Percentiles rank a stretch among this genome's conserved stretches.
Evolutionary conservation across 2,113 vertebrate genomes (phyloP).

Genomic region (Xyliphius kryptos): DNA sequence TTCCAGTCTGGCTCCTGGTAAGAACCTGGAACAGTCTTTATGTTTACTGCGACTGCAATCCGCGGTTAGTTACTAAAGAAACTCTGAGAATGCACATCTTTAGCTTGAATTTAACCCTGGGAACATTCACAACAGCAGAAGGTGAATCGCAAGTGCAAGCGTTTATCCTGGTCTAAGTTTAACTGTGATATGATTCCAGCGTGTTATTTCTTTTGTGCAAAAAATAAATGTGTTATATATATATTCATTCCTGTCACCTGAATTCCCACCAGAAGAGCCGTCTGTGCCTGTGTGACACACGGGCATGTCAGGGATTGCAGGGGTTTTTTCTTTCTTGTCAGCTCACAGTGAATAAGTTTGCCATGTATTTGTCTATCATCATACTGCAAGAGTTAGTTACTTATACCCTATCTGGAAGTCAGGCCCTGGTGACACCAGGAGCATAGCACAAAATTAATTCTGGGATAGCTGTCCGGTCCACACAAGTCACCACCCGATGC

Average conservation of each 20-base stretch:
- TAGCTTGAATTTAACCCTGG: not conserved
- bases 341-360: not conserved
- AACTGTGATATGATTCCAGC: not conserved
- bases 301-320: not conserved
- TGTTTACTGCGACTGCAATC: not conserved
- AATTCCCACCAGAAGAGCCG: slow-evolving; percentile 3
- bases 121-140: not conserved
- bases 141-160: slow-evolving; percentile 1
- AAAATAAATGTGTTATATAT: not conserved
- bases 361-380: not conserved
- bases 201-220: not conserved
- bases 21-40: not conserved
- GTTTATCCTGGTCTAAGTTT: not conserved
- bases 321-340: not conserved
- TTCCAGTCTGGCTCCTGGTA: too few relatives aligned
- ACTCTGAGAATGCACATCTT: not conserved
- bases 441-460: too few relatives aligned
- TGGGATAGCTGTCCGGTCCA: too few relatives aligned
- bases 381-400: not conserved
- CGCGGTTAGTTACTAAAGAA: not conserved
- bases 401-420: not conserved
- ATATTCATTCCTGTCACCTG: not conserved
- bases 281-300: not conserved
- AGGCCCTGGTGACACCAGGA: not conserved
- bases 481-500: too few relatives aligned